phyloP scores from a whole-genome alignment of 2,113 vertebrate genomes.

The Pygoscelis adeliae region DNA sequence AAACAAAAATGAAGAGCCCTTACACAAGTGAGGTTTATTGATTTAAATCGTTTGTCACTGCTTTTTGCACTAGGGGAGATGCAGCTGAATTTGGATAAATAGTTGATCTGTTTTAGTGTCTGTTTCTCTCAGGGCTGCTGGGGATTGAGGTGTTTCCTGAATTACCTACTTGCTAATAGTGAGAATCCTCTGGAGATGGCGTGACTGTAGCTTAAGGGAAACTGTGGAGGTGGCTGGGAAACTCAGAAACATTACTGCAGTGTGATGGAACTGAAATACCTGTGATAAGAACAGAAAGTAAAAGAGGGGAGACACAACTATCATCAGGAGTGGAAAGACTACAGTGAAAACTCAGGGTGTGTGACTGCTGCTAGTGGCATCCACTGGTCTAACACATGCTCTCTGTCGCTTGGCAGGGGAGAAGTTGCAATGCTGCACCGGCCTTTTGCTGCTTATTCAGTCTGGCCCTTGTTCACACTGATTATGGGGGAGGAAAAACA shows the following conservation, averaged over 20 bases:
- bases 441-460: neutral
- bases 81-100: neutral
- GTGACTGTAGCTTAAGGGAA: neutral
- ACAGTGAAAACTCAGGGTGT: neutral
- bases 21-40: conserved; percentile 32
- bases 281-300: neutral
- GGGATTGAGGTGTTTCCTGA: neutral
- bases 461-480: neutral
- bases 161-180: neutral
- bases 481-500: neutral
- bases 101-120: neutral
- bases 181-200: neutral
- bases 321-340: neutral
- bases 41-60: neutral
- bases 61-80: neutral
- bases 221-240: neutral
- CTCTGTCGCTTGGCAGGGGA: neutral
- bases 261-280: neutral
- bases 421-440: neutral
- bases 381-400: neutral
- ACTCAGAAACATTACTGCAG: neutral
- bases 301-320: neutral
- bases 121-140: neutral
- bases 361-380: neutral
- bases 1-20: neutral